phyloP scores from a whole-genome alignment of 2,888 invertebrate species.

The Melieria crassipennis region DNA sequence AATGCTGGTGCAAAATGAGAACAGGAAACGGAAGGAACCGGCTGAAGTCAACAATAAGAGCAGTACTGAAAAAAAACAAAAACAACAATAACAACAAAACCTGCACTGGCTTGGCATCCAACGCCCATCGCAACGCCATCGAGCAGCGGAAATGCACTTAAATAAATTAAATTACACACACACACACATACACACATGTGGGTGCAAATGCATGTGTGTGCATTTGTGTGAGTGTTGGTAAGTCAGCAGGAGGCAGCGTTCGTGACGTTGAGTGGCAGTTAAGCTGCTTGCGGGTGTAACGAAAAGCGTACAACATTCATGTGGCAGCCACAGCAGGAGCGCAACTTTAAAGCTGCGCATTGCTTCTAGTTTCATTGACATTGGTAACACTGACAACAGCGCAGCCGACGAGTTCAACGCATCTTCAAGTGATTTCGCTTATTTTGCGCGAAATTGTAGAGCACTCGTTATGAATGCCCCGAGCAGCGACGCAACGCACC shows the following conservation, averaged over 20 bases:
- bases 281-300: too few relatives aligned
- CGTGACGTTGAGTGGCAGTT: too few relatives aligned
- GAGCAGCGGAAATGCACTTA: slow-evolving; percentile 19
- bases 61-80: neutral
- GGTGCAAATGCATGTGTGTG: neutral
- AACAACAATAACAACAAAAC: neutral
- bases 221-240: neutral
- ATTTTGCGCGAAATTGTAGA: slow-evolving; percentile 19
- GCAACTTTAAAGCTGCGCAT: too few relatives aligned
- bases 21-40: slow-evolving; percentile 20
- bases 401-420: slow-evolving; percentile 17
- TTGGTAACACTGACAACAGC: too few relatives aligned
- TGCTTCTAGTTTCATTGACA: too few relatives aligned
- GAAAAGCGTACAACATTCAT: too few relatives aligned
- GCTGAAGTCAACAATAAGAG: neutral
- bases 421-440: slow-evolving; percentile 23
- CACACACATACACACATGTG: neutral
- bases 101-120: neutral
- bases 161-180: slow-evolving; percentile 19
- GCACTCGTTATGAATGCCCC: neutral
- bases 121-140: slow-evolving; percentile 8
- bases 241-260: too few relatives aligned
- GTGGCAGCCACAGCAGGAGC: too few relatives aligned
- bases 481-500: neutral
- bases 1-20: neutral